phyloP scores from a whole-genome alignment of 2,888 invertebrate genomes.

The Cepaea hortensis region DNA sequence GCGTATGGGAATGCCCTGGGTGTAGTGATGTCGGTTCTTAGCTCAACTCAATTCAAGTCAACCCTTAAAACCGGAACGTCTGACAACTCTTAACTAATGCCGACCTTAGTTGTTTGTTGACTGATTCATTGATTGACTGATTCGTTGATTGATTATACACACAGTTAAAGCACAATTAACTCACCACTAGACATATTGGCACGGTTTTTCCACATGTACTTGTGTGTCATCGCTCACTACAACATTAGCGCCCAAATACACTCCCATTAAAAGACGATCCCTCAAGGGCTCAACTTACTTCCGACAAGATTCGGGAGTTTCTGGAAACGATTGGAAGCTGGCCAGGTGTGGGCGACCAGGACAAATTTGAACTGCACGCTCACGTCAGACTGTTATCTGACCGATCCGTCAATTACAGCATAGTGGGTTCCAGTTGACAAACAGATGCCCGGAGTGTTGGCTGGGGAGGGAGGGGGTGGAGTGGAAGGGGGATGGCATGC shows the following conservation, averaged over 20 bases:
- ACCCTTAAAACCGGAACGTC: too few relatives aligned
- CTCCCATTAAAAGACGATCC: slow-evolving; percentile 13
- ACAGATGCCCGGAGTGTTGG: too few relatives aligned
- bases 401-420: slow-evolving; percentile 14
- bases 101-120: too few relatives aligned
- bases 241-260: neutral
- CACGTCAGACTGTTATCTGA: neutral
- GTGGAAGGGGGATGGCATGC: too few relatives aligned
- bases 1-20: too few relatives aligned
- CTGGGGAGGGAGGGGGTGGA: too few relatives aligned
- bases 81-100: too few relatives aligned
- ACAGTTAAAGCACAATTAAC: neutral
- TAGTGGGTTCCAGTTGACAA: neutral
- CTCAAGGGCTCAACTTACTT: slow-evolving; percentile 13
- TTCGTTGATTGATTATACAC: too few relatives aligned
- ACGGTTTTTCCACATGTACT: neutral
- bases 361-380: slow-evolving; percentile 21
- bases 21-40: too few relatives aligned
- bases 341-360: neutral
- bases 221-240: neutral
- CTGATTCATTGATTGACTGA: too few relatives aligned
- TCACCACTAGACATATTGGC: neutral
- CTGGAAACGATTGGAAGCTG: neutral
- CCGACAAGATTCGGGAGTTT: neutral
- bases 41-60: too few relatives aligned